Evolutionary conservation across 2,113 vertebrate species (phyloP).

Genomic region (Orcinus orca): DNA sequence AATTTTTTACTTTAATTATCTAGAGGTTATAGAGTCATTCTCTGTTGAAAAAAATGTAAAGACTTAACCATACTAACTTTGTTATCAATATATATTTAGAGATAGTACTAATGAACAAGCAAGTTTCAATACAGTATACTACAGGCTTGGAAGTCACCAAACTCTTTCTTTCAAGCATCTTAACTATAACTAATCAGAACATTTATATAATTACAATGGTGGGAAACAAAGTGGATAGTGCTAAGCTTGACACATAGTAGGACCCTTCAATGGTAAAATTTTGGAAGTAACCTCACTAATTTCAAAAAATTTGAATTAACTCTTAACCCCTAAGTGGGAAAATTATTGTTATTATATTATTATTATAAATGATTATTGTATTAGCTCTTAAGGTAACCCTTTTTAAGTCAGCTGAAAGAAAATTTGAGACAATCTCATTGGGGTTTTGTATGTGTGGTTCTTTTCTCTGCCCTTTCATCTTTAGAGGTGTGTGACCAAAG

Average conservation of each 20-base stretch:
- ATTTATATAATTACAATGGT: background rate
- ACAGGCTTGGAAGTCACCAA: background rate
- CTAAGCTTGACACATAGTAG: background rate
- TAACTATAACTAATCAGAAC: background rate
- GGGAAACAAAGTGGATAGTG: background rate
- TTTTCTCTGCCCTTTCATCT: background rate
- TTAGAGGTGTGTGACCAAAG: background rate
- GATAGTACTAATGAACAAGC: background rate
- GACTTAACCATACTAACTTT: background rate
- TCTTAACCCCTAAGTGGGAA: background rate
- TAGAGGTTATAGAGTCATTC: slow-evolving; percentile 23
- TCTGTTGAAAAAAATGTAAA: slow-evolving; percentile 40
- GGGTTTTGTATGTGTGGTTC: background rate
- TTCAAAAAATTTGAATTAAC: background rate
- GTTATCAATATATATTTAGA: background rate
- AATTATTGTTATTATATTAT: background rate
- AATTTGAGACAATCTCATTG: background rate
- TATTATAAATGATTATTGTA: background rate
- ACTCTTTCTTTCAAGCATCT: background rate
- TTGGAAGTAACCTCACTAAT: background rate
- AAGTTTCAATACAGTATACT: background rate
- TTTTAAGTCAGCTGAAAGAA: background rate
- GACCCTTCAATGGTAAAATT: background rate
- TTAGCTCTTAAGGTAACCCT: background rate
- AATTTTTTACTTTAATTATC: slow-evolving; percentile 51